A percentile compares a stretch with the other conserved stretches of the same genome.
Conservation (phyloP, 2,113 vertebrate species). For the Anhinga anhinga region DNA sequence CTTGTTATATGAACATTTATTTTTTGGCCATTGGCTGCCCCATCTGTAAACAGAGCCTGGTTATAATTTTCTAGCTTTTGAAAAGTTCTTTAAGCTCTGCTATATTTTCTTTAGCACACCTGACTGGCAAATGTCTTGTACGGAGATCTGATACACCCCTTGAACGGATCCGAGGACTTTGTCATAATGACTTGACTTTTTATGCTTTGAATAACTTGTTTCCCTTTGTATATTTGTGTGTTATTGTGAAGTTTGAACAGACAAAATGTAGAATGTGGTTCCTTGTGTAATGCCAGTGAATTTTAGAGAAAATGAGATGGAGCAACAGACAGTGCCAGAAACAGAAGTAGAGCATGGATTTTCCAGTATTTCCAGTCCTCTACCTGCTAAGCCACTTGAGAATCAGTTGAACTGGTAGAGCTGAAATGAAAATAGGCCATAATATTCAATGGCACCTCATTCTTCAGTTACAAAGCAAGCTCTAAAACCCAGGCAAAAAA, state of each 20-base stretch:
- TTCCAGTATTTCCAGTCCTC: not conserved
- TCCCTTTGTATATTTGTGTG: not conserved
- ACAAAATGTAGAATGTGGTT: not conserved
- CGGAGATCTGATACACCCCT: rapidly evolving
- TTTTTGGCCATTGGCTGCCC: not conserved
- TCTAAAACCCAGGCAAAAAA: not conserved
- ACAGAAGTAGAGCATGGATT: not conserved
- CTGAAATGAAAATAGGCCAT: not conserved
- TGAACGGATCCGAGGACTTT: not conserved
- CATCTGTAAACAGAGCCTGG: not conserved
- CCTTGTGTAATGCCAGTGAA: not conserved
- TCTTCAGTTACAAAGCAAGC: not conserved
- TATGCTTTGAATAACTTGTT: not conserved
- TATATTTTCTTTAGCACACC: no score
- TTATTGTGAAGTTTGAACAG: not conserved
- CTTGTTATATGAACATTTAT: not conserved
- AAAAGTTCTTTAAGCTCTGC: not conserved
- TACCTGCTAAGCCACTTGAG: not conserved
- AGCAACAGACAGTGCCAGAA: not conserved
- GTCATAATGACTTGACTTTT: not conserved
- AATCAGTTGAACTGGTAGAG: not conserved
- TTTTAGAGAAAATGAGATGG: not conserved
- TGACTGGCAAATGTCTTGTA: not conserved
- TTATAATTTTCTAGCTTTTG: not conserved
- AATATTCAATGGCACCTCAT: not conserved